Evolutionary conservation across 2,797 vertebrate genomes (phyloP).

Genomic region (Periparus ater): DNA sequence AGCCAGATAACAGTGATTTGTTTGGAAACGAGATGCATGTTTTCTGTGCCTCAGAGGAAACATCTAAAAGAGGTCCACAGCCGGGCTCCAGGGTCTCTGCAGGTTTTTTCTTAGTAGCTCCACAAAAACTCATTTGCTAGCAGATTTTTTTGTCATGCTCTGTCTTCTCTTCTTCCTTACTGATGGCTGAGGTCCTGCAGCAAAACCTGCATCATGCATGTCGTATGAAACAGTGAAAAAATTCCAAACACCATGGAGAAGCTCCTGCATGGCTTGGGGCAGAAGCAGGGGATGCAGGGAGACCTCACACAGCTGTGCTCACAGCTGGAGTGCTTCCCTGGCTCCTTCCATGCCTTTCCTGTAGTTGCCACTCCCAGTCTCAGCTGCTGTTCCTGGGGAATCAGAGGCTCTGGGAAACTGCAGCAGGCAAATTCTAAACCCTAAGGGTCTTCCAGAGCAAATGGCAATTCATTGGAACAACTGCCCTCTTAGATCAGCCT

Average conservation of each 20-base stretch:
- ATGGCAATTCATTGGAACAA: neutral
- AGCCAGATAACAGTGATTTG: neutral
- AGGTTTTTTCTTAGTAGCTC: neutral
- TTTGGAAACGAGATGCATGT: neutral
- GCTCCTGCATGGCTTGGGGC: neutral
- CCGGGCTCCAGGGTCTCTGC: neutral
- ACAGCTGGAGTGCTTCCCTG: neutral
- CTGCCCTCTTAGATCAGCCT: neutral
- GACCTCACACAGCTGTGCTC: neutral
- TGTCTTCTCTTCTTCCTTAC: neutral
- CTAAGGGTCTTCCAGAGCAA: neutral
- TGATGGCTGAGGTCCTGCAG: neutral
- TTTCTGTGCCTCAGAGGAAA: neutral
- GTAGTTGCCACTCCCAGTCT: neutral
- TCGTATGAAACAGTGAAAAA: neutral
- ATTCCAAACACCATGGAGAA: neutral
- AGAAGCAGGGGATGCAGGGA: neutral
- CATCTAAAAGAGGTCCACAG: neutral
- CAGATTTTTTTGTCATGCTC: neutral
- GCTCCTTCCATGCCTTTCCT: neutral
- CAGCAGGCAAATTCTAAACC: neutral
- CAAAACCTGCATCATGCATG: neutral
- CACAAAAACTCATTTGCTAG: neutral
- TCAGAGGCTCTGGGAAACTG: neutral
- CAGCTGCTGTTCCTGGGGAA: neutral